Conservation (phyloP, 2,888 invertebrate genomes). For the Cheilosia scutellata region DNA sequence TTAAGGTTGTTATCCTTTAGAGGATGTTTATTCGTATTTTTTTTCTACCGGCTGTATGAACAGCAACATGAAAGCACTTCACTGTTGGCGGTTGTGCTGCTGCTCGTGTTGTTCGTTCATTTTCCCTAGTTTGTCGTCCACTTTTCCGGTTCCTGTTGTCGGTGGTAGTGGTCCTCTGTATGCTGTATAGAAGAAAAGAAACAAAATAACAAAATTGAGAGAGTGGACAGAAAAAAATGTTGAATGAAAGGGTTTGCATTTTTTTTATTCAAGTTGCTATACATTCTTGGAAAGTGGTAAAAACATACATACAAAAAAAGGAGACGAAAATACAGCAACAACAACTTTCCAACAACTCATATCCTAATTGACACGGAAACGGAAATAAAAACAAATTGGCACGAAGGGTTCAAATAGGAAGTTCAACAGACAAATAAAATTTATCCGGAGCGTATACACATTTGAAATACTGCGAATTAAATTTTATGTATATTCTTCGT, state of each 20-base stretch:
- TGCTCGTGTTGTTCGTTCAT: slow-evolving; percentile 60
- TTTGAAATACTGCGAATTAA: too few species aligned
- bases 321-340: slow-evolving; percentile 28
- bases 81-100: slow-evolving; percentile 48
- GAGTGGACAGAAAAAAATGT: slow-evolving; percentile 52
- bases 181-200: slow-evolving; percentile 41
- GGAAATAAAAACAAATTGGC: slow-evolving; percentile 71
- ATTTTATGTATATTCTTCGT: too few species aligned
- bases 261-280: slow-evolving; percentile 5
- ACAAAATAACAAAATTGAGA: slow-evolving; percentile 47
- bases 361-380: slow-evolving; percentile 75
- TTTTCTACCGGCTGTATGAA: slow-evolving; percentile 62
- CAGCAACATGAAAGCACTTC: slow-evolving; percentile 61
- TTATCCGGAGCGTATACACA: slow-evolving; percentile 12
- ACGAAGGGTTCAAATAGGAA: slow-evolving; percentile 58
- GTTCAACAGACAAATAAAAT: slow-evolving; percentile 58
- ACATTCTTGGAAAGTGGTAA: slow-evolving; percentile 28
- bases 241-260: slow-evolving; percentile 23
- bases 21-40: slow-evolving; percentile 72
- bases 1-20: slow-evolving; percentile 69
- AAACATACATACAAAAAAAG: slow-evolving; percentile 9
- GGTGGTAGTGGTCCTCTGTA: slow-evolving; percentile 52
- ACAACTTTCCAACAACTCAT: slow-evolving; percentile 55
- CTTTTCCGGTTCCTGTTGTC: slow-evolving; percentile 74
- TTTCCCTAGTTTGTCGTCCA: slow-evolving; percentile 72